Percentiles rank a stretch among this genome's conserved stretches.
Evolutionary conservation across 2,888 invertebrate genomes (phyloP).

Genomic region (Linnaemya vulpina): DNA sequence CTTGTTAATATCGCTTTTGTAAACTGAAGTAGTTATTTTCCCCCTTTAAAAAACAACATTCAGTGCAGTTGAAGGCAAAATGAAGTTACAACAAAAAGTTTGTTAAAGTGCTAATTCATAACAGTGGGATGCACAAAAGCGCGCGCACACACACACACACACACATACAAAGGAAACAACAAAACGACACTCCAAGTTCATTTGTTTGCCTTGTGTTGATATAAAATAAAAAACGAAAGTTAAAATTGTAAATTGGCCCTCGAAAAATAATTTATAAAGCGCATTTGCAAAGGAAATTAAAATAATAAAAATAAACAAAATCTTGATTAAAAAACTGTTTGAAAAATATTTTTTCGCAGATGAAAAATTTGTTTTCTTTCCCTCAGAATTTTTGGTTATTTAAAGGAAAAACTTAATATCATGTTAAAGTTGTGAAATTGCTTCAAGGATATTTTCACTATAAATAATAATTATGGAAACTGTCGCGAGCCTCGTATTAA

Average conservation of each 20-base stretch:
- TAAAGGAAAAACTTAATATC: too few relatives aligned
- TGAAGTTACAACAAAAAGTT: conserved; percentile 1
- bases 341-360: too few relatives aligned
- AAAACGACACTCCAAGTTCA: background rate
- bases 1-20: conserved; percentile 5
- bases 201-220: conserved; percentile 12
- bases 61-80: conserved; percentile 43
- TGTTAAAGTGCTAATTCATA: conserved; percentile 21
- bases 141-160: too few relatives aligned
- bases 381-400: too few relatives aligned
- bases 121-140: conserved; percentile 47
- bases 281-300: background rate
- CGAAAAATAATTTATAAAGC: background rate
- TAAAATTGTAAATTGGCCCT: conserved; percentile 9
- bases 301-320: too few relatives aligned
- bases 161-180: background rate
- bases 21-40: conserved; percentile 10
- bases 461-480: too few relatives aligned
- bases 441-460: too few relatives aligned
- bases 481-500: too few relatives aligned
- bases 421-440: too few relatives aligned
- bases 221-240: conserved; percentile 10
- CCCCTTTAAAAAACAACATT: conserved; percentile 12
- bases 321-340: too few relatives aligned
- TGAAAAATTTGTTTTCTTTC: too few relatives aligned